Base-by-base conservation (phyloP, 1,140 invertebrate species). In the Sycophaga agraensis region DNA sequence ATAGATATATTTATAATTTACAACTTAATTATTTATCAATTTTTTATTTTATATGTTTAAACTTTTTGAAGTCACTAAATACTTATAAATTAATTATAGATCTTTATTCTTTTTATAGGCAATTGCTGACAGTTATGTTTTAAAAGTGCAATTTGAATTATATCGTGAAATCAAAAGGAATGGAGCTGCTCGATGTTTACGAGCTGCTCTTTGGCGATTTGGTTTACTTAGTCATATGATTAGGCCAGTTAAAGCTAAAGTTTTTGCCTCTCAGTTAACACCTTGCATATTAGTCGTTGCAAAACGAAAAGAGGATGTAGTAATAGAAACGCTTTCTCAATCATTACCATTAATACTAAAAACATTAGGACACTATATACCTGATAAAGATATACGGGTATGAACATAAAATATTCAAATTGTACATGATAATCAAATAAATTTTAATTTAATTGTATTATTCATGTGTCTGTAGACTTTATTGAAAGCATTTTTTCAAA, bases 91-190 rank as follows among this genome's bases (percentile, higher is more conserved):
- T 62, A 11, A 21, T 11, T 48, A n/a, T 35, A n/a, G n/a, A 17
- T 46, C 4, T 55, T 63, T 21, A 48, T 61, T n/a, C n/a, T n/a
- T 53, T 26, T 54, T 58, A n/a, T 62, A 89, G 86, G 81, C 83
- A 21, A 75, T 88, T 63, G 72, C 85, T 31, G 86, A 88, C 54
- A 84, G 84, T 24, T 87, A 89, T 73, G 80, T 90, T 11, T 83
- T 86, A 16, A 86, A 90, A 69, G 82, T 93, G 49, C 86, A 90
- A 68, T 85, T 91, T 66, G 90, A 91, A 73, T 75, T 93, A n/a
- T 91, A 89, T 71, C 88, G 89, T 67, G 90, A 91, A 77, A 90
- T 93, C 28, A 91, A 91, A 71, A 88, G 87, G 68, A 91, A 91
- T 77, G 89, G 89, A 14, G 77, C 86, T 50, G 83, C 82, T 4